These are phyloP conservation scores for Aspiorhynchus laticeps DNA, from an alignment of 2,113 vertebrate genomes.

Conservation along the genomic window DNA sequence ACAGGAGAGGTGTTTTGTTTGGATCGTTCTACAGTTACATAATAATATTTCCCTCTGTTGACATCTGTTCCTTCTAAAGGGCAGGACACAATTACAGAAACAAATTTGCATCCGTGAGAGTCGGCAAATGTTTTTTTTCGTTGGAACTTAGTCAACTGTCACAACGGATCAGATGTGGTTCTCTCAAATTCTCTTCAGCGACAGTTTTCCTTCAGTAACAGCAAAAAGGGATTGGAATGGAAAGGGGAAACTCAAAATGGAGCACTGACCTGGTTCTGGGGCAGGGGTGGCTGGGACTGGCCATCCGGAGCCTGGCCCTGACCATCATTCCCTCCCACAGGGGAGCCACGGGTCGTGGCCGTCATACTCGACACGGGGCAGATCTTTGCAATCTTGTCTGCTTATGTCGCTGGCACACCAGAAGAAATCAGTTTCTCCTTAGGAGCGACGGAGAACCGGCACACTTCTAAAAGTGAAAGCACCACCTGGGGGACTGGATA, in stretches of 20 bases:
- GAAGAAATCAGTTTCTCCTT: slow-evolving; percentile 98
- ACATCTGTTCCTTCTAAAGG: slow-evolving; percentile 5
- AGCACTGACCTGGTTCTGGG: slow-evolving; percentile 93
- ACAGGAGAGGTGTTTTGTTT: neutral
- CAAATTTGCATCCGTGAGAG: slow-evolving; percentile 2
- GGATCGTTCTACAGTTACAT: neutral
- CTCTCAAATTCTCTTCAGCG: neutral
- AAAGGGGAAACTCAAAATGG: neutral
- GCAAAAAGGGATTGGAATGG: neutral
- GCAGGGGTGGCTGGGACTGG: slow-evolving; percentile 97
- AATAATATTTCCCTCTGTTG: slow-evolving; percentile 13
- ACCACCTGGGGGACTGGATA: slow-evolving; percentile 94
- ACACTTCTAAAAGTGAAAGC: slow-evolving; percentile 91
- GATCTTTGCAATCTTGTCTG: slow-evolving; percentile 99
- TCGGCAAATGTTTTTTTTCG: neutral
- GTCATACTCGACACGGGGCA: slow-evolving; percentile 99
- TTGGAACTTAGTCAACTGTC: slow-evolving; percentile 4
- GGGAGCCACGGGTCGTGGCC: slow-evolving; percentile 99
- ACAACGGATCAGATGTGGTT: neutral
- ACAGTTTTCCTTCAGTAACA: neutral
- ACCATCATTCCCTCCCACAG: slow-evolving; percentile 99
- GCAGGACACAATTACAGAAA: slow-evolving; percentile 19
- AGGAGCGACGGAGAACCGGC: slow-evolving; percentile 90
- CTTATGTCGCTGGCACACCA: slow-evolving; percentile 94
- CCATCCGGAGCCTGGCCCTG: slow-evolving; percentile 99